Evolutionary conservation across 2,113 vertebrate genomes (phyloP).

Genomic region (Menura novaehollandiae): DNA sequence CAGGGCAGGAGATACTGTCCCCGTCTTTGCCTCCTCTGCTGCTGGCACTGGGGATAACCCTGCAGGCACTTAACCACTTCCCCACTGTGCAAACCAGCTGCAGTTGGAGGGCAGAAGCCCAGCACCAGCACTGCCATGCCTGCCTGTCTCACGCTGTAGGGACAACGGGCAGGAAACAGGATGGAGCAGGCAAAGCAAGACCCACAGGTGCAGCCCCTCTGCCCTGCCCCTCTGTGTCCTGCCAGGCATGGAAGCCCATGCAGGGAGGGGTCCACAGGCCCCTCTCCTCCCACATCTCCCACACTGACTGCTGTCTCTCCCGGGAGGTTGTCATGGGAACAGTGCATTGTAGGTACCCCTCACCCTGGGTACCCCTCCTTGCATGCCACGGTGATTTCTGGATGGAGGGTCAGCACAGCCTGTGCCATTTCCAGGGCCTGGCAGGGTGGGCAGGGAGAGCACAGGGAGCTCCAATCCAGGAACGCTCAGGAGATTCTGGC

Average conservation of each 20-base stretch:
- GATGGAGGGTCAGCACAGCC: rapidly evolving
- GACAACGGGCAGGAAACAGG: not conserved
- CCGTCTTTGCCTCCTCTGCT: not conserved
- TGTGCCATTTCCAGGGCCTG: not conserved
- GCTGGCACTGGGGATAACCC: not conserved
- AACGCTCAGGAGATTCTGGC: not conserved
- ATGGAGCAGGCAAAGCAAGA: not conserved
- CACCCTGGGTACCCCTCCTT: not conserved
- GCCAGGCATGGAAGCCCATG: rapidly evolving
- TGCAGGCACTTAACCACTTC: constrained; percentile 12
- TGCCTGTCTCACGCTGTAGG: not conserved
- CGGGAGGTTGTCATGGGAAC: constrained; percentile 60
- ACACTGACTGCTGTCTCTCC: not conserved
- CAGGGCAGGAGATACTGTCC: not conserved
- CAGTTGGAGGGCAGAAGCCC: not conserved
- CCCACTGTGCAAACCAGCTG: not conserved
- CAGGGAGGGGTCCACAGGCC: not conserved
- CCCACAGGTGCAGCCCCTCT: not conserved
- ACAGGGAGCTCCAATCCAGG: rapidly evolving
- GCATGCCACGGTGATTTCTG: not conserved
- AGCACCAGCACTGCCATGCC: not conserved
- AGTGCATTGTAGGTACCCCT: not conserved
- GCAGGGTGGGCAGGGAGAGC: not conserved
- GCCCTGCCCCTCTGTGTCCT: not conserved
- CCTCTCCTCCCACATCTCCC: not conserved